Evolutionary conservation across 2,113 vertebrate species (phyloP).

Genomic region (Ophiodon elongatus): DNA sequence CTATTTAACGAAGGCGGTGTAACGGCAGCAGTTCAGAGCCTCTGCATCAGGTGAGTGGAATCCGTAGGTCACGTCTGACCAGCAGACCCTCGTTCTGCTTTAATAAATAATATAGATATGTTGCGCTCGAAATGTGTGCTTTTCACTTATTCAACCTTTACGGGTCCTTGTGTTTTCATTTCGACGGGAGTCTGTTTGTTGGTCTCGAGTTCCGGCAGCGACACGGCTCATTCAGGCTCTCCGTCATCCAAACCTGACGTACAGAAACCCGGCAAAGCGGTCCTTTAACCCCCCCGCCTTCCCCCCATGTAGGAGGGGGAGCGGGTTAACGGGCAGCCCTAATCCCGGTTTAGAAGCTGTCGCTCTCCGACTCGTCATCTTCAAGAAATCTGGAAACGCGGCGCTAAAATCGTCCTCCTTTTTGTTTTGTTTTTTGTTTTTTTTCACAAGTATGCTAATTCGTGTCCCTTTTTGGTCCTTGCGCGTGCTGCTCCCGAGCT

Average conservation of each 20-base stretch:
- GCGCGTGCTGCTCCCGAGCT: background rate
- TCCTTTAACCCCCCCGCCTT: constrained; percentile 5
- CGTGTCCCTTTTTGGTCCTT: background rate
- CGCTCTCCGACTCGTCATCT: background rate
- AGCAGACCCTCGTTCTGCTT: background rate
- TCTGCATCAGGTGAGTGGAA: constrained; percentile 70
- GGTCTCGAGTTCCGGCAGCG: background rate
- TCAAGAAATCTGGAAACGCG: background rate
- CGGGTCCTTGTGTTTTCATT: constrained; percentile 31
- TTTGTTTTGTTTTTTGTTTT: background rate
- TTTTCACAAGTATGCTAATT: constrained; percentile 1
- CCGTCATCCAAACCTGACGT: background rate
- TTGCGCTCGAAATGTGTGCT: constrained; percentile 20
- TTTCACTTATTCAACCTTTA: constrained; percentile 21
- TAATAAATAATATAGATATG: background rate
- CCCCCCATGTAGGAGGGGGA: background rate
- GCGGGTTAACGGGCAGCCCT: background rate
- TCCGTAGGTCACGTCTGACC: constrained; percentile 3
- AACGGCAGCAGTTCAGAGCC: constrained; percentile 23
- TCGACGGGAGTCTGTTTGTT: background rate
- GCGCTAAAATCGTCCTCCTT: background rate
- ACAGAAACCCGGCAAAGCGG: background rate
- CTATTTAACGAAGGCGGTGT: background rate
- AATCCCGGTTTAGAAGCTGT: constrained; percentile 8
- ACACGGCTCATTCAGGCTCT: background rate